A percentile compares a stretch with the other conserved stretches of the same genome.
Conservation (phyloP, 2,797 vertebrate species). For the Enteromius anoplus region DNA sequence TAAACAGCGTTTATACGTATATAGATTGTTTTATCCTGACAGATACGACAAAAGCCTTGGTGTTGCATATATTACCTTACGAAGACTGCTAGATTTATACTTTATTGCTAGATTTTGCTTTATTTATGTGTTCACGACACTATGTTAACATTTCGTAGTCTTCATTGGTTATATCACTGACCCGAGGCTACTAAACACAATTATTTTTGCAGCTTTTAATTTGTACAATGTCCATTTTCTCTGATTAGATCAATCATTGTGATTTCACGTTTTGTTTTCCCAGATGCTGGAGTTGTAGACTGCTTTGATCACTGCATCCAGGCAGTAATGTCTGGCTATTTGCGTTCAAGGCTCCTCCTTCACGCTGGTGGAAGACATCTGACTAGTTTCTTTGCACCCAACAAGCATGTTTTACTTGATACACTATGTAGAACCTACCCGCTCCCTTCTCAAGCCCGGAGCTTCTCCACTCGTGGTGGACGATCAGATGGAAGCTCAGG, state of each 20-base stretch:
- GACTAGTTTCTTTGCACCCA: slow-evolving; percentile 58
- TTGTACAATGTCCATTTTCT: not conserved
- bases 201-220: not conserved
- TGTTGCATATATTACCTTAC: not conserved
- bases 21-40: not conserved
- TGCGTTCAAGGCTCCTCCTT: slow-evolving; percentile 80
- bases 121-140: not conserved
- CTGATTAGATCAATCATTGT: not conserved
- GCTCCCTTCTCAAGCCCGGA: slow-evolving; percentile 54
- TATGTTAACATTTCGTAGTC: not conserved
- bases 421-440: slow-evolving; percentile 55
- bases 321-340: slow-evolving; percentile 82
- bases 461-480: slow-evolving; percentile 38
- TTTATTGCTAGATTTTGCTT: not conserved
- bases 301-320: slow-evolving; percentile 9
- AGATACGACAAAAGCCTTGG: not conserved
- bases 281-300: slow-evolving; percentile 42
- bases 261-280: not conserved
- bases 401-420: slow-evolving; percentile 55
- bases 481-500: slow-evolving; percentile 52
- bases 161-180: not conserved
- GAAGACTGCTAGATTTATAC: not conserved
- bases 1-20: not conserved
- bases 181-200: not conserved
- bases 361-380: slow-evolving; percentile 70